Evolutionary conservation across 1,140 invertebrate genomes (phyloP).

Genomic region (Lepidurus apus): DNA sequence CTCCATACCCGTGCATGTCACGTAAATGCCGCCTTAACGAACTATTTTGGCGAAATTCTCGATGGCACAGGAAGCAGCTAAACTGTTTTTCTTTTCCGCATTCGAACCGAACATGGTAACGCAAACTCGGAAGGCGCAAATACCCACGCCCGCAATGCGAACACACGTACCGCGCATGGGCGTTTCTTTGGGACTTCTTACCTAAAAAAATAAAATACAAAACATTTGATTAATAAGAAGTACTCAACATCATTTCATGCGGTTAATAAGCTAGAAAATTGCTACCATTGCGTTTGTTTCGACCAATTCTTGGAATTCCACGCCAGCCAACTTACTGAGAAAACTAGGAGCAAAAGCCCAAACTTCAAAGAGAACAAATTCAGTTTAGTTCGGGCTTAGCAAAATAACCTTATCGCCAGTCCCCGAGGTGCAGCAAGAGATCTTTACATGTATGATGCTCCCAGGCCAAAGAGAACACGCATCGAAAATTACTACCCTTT

Average conservation of each 20-base stretch:
- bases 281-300: constrained; percentile 1
- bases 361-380: too few species aligned
- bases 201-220: not conserved
- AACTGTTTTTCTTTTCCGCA: constrained; percentile 61
- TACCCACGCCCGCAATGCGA: constrained; percentile 59
- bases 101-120: constrained; percentile 57
- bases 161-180: constrained; percentile 47
- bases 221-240: not conserved
- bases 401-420: not conserved
- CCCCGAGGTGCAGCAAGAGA: too few species aligned
- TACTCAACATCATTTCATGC: not conserved
- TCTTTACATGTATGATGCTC: too few species aligned
- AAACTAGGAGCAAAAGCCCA: not conserved
- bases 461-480: too few species aligned
- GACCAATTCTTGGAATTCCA: constrained; percentile 5
- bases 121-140: constrained; percentile 48
- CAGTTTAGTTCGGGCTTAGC: not conserved
- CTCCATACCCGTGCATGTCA: not conserved
- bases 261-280: not conserved
- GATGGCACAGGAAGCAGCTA: constrained; percentile 55
- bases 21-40: not conserved
- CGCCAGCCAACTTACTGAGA: not conserved
- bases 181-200: not conserved
- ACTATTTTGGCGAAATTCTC: not conserved
- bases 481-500: too few species aligned